These are phyloP conservation scores for Aphis gossypii DNA, from an alignment of 1,140 invertebrate genomes.

Conservation along the genomic window DNA sequence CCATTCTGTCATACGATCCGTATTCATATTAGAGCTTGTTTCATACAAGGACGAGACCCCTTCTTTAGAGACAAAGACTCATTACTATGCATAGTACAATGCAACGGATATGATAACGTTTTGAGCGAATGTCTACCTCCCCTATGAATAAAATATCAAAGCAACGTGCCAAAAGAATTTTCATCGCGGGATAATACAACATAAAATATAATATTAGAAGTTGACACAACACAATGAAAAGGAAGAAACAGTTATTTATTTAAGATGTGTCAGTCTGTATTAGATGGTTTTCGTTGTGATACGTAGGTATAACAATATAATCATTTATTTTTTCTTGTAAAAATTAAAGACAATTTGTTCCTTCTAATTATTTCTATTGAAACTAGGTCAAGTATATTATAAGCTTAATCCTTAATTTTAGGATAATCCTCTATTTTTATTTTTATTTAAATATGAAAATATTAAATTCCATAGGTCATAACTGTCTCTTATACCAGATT, in stretches of 20 bases:
- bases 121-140: conserved; percentile 42
- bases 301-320: no score
- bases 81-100: conserved; percentile 50
- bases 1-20: not conserved
- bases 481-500: no score
- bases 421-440: no score
- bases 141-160: conserved; percentile 53
- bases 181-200: not conserved
- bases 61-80: conserved; percentile 16
- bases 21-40: conserved; percentile 4
- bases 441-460: no score
- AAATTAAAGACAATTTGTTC: no score
- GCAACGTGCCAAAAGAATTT: conserved; percentile 36
- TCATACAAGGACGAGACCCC: not conserved
- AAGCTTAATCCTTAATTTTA: no score
- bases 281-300: not conserved
- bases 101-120: conserved; percentile 44
- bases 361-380: no score
- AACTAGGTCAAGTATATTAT: no score
- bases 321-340: no score
- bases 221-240: not conserved
- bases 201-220: conserved; percentile 27
- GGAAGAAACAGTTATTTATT: not conserved
- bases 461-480: no score
- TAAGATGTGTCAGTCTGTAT: not conserved